Conservation (phyloP, 2,797 vertebrate genomes). For the Leucoraja ocellata region DNA sequence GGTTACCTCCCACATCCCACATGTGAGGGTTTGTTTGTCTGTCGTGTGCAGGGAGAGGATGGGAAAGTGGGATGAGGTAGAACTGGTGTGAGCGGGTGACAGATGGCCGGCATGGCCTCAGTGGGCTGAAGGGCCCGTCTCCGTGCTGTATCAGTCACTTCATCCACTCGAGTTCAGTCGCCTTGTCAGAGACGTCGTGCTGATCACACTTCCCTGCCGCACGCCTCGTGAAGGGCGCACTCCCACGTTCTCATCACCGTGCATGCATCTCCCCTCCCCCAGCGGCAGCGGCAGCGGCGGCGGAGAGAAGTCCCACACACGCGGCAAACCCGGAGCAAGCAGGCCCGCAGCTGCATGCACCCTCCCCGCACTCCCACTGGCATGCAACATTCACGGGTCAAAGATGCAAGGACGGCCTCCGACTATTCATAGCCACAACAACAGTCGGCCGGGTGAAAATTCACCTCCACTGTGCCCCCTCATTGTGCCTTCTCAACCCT, state of each 20-base stretch:
- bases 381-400: constrained; percentile 30
- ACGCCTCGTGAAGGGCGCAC: background rate
- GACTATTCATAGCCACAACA: background rate
- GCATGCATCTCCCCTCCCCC: background rate
- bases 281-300: too few relatives aligned
- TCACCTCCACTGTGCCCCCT: background rate
- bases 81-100: too few relatives aligned
- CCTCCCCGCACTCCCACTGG: too few relatives aligned
- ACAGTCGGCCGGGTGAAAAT: background rate
- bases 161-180: background rate
- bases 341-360: background rate
- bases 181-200: background rate
- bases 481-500: too few relatives aligned
- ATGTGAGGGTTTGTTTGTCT: too few relatives aligned
- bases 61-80: too few relatives aligned
- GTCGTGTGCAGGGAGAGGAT: too few relatives aligned
- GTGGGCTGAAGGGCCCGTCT: too few relatives aligned
- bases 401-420: background rate
- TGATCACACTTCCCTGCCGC: background rate
- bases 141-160: too few relatives aligned
- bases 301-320: background rate
- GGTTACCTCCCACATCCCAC: too few relatives aligned
- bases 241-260: background rate
- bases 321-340: constrained; percentile 7
- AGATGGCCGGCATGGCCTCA: too few relatives aligned